A percentile compares a stretch with the other conserved stretches of the same genome.
These are phyloP conservation scores for Tortricodes alternella DNA, from an alignment of 2,888 invertebrate genomes.

Conservation along the genomic window DNA sequence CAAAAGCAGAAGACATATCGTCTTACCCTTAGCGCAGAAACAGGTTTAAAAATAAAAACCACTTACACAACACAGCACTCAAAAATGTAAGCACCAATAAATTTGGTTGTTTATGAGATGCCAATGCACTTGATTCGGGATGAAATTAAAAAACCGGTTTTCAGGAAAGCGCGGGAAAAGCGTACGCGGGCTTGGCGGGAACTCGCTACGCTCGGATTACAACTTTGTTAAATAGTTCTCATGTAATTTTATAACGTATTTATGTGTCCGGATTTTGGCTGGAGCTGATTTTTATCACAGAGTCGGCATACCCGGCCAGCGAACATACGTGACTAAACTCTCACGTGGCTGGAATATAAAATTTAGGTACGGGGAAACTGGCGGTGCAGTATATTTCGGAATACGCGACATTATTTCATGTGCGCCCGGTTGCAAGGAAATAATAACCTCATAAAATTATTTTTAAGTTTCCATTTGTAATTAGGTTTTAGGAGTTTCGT, in stretches of 20 bases:
- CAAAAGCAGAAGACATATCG: constrained; percentile 10
- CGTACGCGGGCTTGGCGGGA: constrained; percentile 42
- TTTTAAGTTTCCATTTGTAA: constrained; percentile 25
- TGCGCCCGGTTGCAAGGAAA: constrained; percentile 51
- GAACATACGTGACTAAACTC: constrained; percentile 71
- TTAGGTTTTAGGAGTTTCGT: constrained; percentile 28
- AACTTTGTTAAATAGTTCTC: constrained; percentile 34
- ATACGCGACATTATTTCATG: constrained; percentile 55
- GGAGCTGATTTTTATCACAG: constrained; percentile 60
- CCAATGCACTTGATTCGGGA: constrained; percentile 66
- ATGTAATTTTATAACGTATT: constrained; percentile 45
- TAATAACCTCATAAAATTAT: constrained; percentile 39
- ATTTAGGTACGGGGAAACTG: constrained; percentile 66
- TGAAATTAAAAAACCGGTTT: constrained; percentile 55
- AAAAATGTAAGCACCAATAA: constrained; percentile 38
- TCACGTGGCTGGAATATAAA: constrained; percentile 69
- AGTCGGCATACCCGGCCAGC: constrained; percentile 65
- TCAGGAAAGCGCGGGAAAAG: constrained; percentile 60
- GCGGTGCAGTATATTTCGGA: constrained; percentile 68
- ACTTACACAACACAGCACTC: constrained; percentile 48
- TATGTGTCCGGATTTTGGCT: constrained; percentile 49
- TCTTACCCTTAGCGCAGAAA: constrained; percentile 4
- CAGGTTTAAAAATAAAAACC: constrained; percentile 25
- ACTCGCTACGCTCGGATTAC: constrained; percentile 38
- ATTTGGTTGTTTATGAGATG: constrained; percentile 46